Evolutionary conservation across 2,888 invertebrate species (phyloP), one percentile per base, ranked within the genome.

Genomic region (Drosophila niveifrons): DNA sequence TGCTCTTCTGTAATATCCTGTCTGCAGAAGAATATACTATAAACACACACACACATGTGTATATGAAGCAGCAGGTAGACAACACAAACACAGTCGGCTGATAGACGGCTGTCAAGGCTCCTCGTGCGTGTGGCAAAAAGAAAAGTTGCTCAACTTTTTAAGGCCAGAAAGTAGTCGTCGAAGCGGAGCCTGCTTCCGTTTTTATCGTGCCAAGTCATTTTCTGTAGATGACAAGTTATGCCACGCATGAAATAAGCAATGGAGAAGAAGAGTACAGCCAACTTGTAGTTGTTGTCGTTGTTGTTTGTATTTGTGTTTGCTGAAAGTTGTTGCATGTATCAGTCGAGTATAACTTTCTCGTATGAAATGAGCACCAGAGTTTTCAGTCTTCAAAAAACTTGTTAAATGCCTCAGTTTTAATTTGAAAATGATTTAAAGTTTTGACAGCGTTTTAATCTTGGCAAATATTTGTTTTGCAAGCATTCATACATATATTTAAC

Each of bases 201-300:
- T 47, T 62, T 67, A 56, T 70, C 52, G 55, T 51, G 46, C 28
- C 50, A 71, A 68, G 70, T 69, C 52, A 77, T 67, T 82, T 74
- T 72, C 75, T 85, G 88, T 39, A 59, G 72, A 77, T 83, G 88
- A 85, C 88, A 88, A 88, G 88, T 77, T 74, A 61, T 71, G 80
- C 67, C 57, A 75, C 72, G 78, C 64, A 74, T 64, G 69, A 57
- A 36, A 51, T 63, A 63, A 51, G 51, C 18, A 23, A 66, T 8
- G 15, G 2, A 41, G 36, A 8, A 41, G 36, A 36, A 36, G 67
- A 57, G 67, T 46, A 18, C 34, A 51, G 17, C 28, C 36, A 66
- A 71, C 23, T 61, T 44, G 44, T 15, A 46, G 36, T 66, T 61
- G 28, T 43, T 61, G 11, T 17, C 61, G 28, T 61, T 55, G 50